Percentiles rank a stretch among this genome's conserved stretches.
These are phyloP conservation scores for Typhlichthys subterraneus DNA, from an alignment of 2,797 vertebrate species.

Conservation along the genomic window DNA sequence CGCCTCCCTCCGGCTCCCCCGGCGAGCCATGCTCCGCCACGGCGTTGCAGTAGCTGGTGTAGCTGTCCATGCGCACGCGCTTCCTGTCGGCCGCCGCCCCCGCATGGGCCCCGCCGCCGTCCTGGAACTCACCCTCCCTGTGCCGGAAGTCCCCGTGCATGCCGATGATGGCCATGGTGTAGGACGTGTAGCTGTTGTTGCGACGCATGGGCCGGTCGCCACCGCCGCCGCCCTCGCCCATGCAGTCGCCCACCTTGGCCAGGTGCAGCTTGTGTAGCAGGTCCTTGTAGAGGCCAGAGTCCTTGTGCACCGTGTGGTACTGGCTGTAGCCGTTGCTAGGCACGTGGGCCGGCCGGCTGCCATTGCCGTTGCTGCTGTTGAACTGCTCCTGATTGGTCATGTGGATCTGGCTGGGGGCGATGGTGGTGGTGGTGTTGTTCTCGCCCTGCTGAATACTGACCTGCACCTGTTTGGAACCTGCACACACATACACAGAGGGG, in stretches of 20 bases:
- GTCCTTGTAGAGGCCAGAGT: slow-evolving; percentile 97
- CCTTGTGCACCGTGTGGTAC: slow-evolving; percentile 98
- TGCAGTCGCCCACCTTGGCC: slow-evolving; percentile 95
- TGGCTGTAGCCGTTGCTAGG: slow-evolving; percentile 89
- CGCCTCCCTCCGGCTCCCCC: slow-evolving; percentile 38
- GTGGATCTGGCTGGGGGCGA: too few relatives aligned
- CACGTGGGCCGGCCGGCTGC: slow-evolving; percentile 80
- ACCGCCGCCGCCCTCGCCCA: slow-evolving; percentile 83
- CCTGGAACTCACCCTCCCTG: slow-evolving; percentile 65
- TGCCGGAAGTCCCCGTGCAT: slow-evolving; percentile 85
- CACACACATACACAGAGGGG: slow-evolving; percentile 3
- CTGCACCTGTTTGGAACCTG: slow-evolving; percentile 62
- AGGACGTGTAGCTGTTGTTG: slow-evolving; percentile 98
- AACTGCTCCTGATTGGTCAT: slow-evolving; percentile 48
- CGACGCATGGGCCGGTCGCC: slow-evolving; percentile 89
- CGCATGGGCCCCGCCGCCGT: slow-evolving; percentile 57
- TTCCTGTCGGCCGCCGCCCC: slow-evolving; percentile 76
- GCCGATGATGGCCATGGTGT: slow-evolving; percentile 99
- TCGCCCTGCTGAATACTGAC: slow-evolving; percentile 45
- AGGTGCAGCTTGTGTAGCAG: slow-evolving; percentile 95
- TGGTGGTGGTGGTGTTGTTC: slow-evolving; percentile 34
- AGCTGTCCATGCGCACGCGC: slow-evolving; percentile 95
- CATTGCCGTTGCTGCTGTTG: slow-evolving; percentile 79
- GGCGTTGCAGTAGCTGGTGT: slow-evolving; percentile 97
- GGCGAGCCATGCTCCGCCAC: slow-evolving; percentile 86